Percentiles rank a stretch among this genome's conserved stretches.
Conservation (phyloP, 2,888 invertebrate genomes). For the Fragum sueziense region DNA sequence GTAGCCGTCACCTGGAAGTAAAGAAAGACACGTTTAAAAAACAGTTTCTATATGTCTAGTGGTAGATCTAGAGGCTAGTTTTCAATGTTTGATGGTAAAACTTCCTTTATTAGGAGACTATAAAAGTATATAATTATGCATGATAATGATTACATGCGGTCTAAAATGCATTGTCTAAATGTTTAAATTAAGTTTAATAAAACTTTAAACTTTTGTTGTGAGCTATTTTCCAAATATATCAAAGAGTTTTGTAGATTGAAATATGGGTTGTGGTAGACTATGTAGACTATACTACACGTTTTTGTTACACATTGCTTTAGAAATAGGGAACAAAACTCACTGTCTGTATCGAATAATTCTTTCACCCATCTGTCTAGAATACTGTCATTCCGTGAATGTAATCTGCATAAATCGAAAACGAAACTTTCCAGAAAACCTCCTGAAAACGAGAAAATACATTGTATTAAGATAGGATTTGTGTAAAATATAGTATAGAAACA, state of each 20-base stretch:
- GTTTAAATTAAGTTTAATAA: not conserved
- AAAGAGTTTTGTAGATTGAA: not conserved
- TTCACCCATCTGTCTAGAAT: constrained; percentile 17
- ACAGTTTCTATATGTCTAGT: too few relatives aligned
- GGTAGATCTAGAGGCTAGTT: too few relatives aligned
- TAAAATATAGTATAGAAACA: too few relatives aligned
- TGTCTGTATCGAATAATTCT: constrained; percentile 11
- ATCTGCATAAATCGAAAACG: constrained; percentile 4
- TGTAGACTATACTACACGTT: not conserved
- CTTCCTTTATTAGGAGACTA: too few relatives aligned
- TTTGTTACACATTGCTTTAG: not conserved
- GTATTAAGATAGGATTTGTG: too few relatives aligned
- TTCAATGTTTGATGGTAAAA: too few relatives aligned
- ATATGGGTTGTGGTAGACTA: not conserved
- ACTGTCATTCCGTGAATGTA: constrained; percentile 9
- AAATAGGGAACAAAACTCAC: not conserved
- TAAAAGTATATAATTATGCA: too few relatives aligned
- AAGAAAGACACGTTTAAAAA: not conserved
- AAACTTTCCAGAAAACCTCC: constrained; percentile 2
- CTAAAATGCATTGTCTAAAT: not conserved
- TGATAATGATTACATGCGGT: not conserved
- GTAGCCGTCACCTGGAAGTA: not conserved
- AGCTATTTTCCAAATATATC: not conserved
- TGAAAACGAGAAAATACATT: too few relatives aligned
- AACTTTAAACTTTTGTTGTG: not conserved